Base-by-base conservation (phyloP, 2,888 invertebrate species). In the Elmis aenea region DNA sequence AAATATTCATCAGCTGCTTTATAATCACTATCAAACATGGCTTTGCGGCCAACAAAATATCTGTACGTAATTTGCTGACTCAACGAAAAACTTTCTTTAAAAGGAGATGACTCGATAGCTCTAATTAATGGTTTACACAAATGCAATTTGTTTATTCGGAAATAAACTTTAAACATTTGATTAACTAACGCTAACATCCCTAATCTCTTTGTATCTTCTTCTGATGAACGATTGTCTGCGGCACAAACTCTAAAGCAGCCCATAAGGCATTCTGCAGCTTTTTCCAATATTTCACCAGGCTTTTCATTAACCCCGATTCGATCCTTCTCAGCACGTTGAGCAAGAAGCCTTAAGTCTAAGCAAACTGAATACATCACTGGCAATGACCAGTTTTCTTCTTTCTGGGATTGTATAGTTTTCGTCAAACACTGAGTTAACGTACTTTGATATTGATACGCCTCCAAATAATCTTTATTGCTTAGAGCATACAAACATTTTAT, bases 11-110 rank as follows among this genome's bases (percentile, higher is more conserved):
- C 94, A 12, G 97, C 97, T 67, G 81, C 77, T 64, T 85, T 84
- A 61, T 94, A 94, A 62, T 97, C 92, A 34, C 93, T 93, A 67
- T 99, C 97, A 64, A 97, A 99, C 92, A 99, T 96, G 2, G 94
- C 91, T 65, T 97, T 96, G 15, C 96, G 77, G 0, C 97, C 97
- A 10, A 95, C 91, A 69, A 93, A 97, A 67, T 96, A 96, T 60
- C 88, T 88, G 68, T 95, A 99, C 0, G 97, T 97, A 33, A 99
- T 90, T 61, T 90, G 86, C 62, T 99, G 96, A 5, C 92, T 85
- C 39, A 95, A 68, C 1, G 89, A 83, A 66, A 95, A 97, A 41
- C 81, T 79, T 35, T 94, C 90, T 66, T 91, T 92, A 46, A 89
- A 83, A 0, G 85, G 82, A 9, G 90, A 86, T 9, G 92, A 90